Evolutionary conservation across 2,888 invertebrate genomes (phyloP), one percentile per base, ranked within the genome.

Genomic region (Brachyptera putata): DNA sequence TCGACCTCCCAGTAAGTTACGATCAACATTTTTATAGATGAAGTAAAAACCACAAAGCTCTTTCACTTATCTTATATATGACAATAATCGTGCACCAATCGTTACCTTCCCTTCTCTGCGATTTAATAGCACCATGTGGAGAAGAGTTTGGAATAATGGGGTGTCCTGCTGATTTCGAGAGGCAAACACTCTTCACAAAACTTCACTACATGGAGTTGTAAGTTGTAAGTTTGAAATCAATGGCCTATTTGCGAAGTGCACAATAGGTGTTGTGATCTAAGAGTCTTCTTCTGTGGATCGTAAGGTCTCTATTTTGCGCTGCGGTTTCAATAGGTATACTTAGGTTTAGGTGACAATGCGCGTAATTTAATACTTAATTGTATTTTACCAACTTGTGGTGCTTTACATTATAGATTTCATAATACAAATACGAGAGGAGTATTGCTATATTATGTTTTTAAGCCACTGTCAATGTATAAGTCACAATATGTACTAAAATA

Each of bases 231-330:
- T 7, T 7, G 41, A n/a, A n/a, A n/a, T 13, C 21, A 41, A 41
- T 41, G 41, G 41, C 21, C 14, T 41, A 14, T 41, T 41, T 41
- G 41, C 41, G 41, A 21, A 16, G 9, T 13, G 14, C 21, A 16
- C 41, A 13, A 41, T 41, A 41, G 41, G 41, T 41, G 41, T 41
- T 41, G 41, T 41, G 41, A 41, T 41, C n/a, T n/a, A n/a, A n/a
- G n/a, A n/a, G n/a, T n/a, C n/a, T n/a, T n/a, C n/a, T n/a, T n/a
- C n/a, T n/a, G n/a, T n/a, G n/a, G n/a, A n/a, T n/a, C n/a, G n/a
- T n/a, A n/a, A n/a, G n/a, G n/a, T n/a, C n/a, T n/a, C n/a, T n/a
- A n/a, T n/a, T n/a, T n/a, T n/a, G n/a, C n/a, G n/a, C n/a, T n/a
- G n/a, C n/a, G n/a, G n/a, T n/a, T n/a, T n/a, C n/a, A n/a, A n/a